These are phyloP conservation scores for Poliocrania exsul DNA, from an alignment of 2,797 vertebrate genomes.

Conservation along the genomic window DNA sequence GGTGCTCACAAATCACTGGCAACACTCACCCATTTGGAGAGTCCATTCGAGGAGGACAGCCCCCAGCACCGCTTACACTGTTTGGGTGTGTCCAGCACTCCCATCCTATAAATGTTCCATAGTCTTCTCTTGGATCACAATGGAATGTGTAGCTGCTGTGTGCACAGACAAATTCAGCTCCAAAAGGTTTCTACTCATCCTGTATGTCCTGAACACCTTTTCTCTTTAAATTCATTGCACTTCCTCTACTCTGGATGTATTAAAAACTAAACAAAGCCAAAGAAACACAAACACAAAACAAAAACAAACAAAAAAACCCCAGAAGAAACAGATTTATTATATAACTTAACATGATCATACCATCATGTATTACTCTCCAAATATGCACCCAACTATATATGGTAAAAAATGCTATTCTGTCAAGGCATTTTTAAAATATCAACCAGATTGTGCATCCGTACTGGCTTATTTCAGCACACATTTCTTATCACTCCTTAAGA, in stretches of 20 bases:
- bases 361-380: not conserved
- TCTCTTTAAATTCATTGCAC: not conserved
- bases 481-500: not conserved
- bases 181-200: not conserved
- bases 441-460: not conserved
- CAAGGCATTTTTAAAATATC: not conserved
- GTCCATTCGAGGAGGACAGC: not conserved
- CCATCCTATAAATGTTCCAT: not conserved
- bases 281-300: not conserved
- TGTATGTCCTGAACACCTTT: not conserved
- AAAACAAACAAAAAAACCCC: not conserved
- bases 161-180: not conserved
- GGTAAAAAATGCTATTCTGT: not conserved
- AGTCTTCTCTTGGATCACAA: rapidly evolving
- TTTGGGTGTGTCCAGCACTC: not conserved
- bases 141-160: not conserved
- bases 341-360: not conserved
- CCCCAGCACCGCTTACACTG: not conserved
- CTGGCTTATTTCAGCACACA: not conserved
- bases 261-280: not conserved
- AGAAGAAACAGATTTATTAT: not conserved
- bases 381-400: not conserved
- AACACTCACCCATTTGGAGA: not conserved
- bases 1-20: not conserved
- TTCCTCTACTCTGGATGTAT: not conserved